A percentile compares a stretch with the other conserved stretches of the same genome.
phyloP scores from a whole-genome alignment of 2,888 invertebrate species.

The Silvanus unidentatus region DNA sequence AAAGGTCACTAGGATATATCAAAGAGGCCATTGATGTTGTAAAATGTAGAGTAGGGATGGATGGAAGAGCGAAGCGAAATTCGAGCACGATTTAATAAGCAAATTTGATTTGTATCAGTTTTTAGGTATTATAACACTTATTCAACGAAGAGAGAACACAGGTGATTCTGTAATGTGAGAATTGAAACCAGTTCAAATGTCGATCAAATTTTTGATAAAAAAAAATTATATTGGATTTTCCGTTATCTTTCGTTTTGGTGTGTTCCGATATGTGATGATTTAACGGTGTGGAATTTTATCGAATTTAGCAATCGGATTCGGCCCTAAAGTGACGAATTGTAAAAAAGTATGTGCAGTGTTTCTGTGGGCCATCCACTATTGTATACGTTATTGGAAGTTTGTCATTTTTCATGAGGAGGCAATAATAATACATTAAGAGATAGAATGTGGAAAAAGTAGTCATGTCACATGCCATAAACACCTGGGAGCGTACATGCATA shows the following conservation, averaged over 20 bases:
- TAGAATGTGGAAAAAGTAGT: conserved; percentile 6
- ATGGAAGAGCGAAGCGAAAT: conserved; percentile 19
- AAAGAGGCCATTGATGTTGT: no score
- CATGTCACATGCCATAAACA: conserved; percentile 9
- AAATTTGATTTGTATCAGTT: neutral
- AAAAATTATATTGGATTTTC: no score
- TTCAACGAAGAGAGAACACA: conserved; percentile 25
- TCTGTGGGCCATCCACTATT: no score
- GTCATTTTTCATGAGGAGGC: neutral
- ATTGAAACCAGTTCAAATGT: conserved; percentile 30
- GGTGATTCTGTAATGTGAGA: conserved; percentile 32
- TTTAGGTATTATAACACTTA: neutral
- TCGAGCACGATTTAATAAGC: conserved; percentile 7
- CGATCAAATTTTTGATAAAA: conserved; percentile 23
- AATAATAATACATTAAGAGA: no score
- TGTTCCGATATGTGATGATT: no score
- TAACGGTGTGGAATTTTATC: no score
- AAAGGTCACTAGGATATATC: no score
- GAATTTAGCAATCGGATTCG: no score
- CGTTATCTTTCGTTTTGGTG: no score
- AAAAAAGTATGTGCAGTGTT: no score
- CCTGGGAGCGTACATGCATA: conserved; percentile 10
- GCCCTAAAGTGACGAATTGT: no score
- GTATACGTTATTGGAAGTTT: neutral
- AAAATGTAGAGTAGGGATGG: no score